Percentiles rank a stretch among this genome's conserved stretches.
These are phyloP conservation scores for Ophion slaviceki DNA, from an alignment of 2,888 invertebrate genomes.

Conservation along the genomic window DNA sequence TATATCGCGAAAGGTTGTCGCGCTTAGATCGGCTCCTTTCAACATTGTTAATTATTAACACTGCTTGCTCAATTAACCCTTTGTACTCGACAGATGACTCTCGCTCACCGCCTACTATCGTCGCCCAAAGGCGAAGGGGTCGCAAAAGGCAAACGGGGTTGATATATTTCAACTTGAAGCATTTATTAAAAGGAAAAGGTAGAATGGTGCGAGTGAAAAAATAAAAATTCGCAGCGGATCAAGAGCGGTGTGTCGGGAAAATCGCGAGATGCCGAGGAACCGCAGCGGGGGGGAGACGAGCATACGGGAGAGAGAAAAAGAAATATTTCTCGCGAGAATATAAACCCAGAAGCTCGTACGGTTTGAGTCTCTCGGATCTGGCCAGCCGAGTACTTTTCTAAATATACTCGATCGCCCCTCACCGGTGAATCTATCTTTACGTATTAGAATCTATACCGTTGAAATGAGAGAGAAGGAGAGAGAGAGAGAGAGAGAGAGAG, in stretches of 20 bases:
- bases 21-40: no score
- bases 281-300: conserved; percentile 30
- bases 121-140: no score
- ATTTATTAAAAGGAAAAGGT: background rate
- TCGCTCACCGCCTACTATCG: no score
- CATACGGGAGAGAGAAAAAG: background rate
- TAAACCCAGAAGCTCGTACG: conserved; percentile 51
- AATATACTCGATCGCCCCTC: conserved; percentile 82
- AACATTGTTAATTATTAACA: no score
- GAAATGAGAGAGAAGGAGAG: conserved; percentile 62
- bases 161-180: background rate
- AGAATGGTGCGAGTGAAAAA: background rate
- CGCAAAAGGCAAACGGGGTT: no score
- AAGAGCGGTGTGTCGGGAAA: conserved; percentile 2
- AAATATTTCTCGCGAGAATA: conserved; percentile 16
- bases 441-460: conserved; percentile 81
- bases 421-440: conserved; percentile 83
- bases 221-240: background rate
- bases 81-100: no score
- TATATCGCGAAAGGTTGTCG: no score
- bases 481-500: conserved; percentile 68
- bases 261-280: conserved; percentile 48
- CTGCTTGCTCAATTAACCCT: no score
- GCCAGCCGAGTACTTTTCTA: conserved; percentile 82
- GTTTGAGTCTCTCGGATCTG: conserved; percentile 77